Evolutionary conservation across 1,140 invertebrate genomes (phyloP).

Genomic region (Aphaenogaster ashmeadi): DNA sequence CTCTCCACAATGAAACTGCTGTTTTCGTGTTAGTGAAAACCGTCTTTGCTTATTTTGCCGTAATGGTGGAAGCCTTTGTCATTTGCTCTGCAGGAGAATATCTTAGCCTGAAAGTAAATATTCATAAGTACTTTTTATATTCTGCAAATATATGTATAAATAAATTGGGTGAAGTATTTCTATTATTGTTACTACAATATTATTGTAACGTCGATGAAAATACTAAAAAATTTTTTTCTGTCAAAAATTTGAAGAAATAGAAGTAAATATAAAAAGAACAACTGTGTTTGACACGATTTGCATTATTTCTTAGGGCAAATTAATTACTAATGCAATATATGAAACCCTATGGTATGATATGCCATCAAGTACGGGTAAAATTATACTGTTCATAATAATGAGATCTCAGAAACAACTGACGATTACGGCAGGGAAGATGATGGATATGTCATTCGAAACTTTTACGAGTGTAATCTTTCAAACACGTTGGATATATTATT

Average conservation of each 20-base stretch:
- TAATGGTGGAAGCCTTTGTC: too few species aligned
- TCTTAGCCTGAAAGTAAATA: too few species aligned
- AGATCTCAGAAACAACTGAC: constrained; percentile 40
- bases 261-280: too few species aligned
- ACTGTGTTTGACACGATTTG: background rate
- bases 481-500: background rate
- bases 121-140: too few species aligned
- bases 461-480: constrained; percentile 38
- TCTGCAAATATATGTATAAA: too few species aligned
- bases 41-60: background rate
- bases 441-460: constrained; percentile 44
- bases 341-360: constrained; percentile 44
- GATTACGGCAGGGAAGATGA: constrained; percentile 46
- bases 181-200: too few species aligned
- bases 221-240: too few species aligned
- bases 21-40: too few species aligned
- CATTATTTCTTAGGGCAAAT: constrained; percentile 37
- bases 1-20: too few species aligned
- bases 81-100: too few species aligned
- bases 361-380: background rate
- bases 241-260: background rate
- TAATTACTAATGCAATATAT: constrained; percentile 28
- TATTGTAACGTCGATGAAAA: too few species aligned
- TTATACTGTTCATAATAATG: constrained; percentile 44
- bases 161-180: too few species aligned